A percentile compares a stretch with the other conserved stretches of the same genome.
phyloP scores from a whole-genome alignment of 2,888 invertebrate species.

The Periphyllus acericola region DNA sequence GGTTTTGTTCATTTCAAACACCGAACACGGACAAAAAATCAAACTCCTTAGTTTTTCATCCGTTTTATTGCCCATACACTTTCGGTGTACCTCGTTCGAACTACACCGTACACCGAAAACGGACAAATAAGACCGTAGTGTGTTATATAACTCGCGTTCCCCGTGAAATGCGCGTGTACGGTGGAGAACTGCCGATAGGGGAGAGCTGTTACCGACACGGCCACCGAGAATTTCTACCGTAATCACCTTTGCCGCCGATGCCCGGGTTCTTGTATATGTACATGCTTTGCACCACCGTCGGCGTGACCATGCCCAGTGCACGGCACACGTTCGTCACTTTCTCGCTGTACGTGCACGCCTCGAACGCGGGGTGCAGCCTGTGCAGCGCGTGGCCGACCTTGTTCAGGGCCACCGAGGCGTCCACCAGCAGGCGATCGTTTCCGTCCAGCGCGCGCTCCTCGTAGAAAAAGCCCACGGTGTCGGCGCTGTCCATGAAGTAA shows the following conservation, averaged over 20 bases:
- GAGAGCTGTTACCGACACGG: too few species aligned
- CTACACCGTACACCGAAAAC: too few species aligned
- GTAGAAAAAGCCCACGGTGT: conserved; percentile 92
- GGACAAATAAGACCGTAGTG: too few species aligned
- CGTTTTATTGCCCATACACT: too few species aligned
- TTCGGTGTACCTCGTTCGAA: too few species aligned
- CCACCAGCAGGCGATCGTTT: conserved; percentile 79
- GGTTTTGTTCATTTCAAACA: too few species aligned
- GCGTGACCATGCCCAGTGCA: conserved; percentile 79
- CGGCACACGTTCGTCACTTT: conserved; percentile 81
- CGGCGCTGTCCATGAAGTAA: conserved; percentile 91
- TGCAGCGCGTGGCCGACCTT: conserved; percentile 93
- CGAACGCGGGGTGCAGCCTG: conserved; percentile 81
- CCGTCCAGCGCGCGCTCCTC: conserved; percentile 83
- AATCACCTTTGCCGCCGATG: conserved; percentile 84
- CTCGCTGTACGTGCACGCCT: conserved; percentile 83
- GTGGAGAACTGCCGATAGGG: too few species aligned
- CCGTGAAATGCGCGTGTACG: too few species aligned
- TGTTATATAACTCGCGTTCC: too few species aligned
- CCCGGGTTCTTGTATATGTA: conserved; percentile 96
- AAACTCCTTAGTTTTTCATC: too few species aligned
- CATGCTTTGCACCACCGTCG: conserved; percentile 95
- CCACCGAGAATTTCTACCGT: too few species aligned
- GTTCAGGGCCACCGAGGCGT: conserved; percentile 76
- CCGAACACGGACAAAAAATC: too few species aligned